Base-by-base conservation (phyloP, 2,797 vertebrate species). In the Sebastes minor region DNA sequence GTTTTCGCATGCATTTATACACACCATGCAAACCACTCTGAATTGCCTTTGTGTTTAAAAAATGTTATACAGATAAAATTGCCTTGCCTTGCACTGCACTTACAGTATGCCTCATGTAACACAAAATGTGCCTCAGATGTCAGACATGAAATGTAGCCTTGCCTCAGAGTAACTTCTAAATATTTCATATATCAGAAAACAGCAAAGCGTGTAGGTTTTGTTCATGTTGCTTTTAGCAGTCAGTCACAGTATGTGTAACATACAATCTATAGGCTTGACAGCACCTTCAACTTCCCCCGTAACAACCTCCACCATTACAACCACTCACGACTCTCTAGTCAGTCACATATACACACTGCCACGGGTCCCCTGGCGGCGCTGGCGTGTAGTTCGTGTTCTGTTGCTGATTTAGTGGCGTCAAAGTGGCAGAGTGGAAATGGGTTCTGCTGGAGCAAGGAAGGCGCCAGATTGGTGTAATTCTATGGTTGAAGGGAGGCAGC, bases 341-440 rank as follows among this genome's bases (percentile, higher is more conserved):
- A 28, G 23, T 4, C 56, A 35, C 23, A 69, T 3, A 23, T 5
- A 35, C 42, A 55, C 35, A 22, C 55, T 38, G 38, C 46, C 53
- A n/a, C 75, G 23, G 10, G 18, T 66, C 55, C 77, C 73, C 28
- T 28, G 27, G 35, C 77, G 14, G 32, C 30, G 30, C 16, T 67
- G 55, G 16, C 16, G 1, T 46, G 56, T 69, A 60, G 53, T 72
- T 77, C 9, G 65, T 71, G 57, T 66, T 74, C 71, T 75, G 33
- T 65, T 68, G 59, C 75, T 81, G 35, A 90, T 82, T 86, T 82
- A 85, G 59, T 5, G 0, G 8, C 4, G 5, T 60, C 11, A 16
- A 79, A 73, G 72, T 87, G 89, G 86, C 80, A 80, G 71, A 79
- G 73, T 84, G 71, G 80, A 92, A 92, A 84, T 89, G 76, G 65